Evolutionary conservation across 2,797 vertebrate species (phyloP), one percentile per base, ranked within the genome.

Genomic region (Clarias platycephalus): DNA sequence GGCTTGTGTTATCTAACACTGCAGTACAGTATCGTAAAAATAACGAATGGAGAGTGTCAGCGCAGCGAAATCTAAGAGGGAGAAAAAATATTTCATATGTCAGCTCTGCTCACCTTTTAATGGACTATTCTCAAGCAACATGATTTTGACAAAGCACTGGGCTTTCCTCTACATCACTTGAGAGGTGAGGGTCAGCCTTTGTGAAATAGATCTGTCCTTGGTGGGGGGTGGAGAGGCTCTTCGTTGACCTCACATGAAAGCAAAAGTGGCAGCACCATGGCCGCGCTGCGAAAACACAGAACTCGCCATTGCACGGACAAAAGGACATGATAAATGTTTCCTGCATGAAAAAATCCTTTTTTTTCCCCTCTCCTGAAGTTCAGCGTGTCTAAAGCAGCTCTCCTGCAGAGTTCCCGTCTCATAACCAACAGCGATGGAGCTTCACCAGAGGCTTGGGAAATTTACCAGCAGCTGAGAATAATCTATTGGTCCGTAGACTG

Each of bases 31-130:
- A 91, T 93, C 92, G 91, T 94, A 94, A 95, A 94, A 94, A 93
- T 94, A 95, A 95, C 93, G 94, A 95, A 95, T 93, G 92, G 93
- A 91, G 91, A 92, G 90, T 94, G 94, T 94, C 93, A 91, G 87
- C 83, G 89, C 67, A 88, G 92, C 92, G 90, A 94, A 91, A 93
- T 94, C 92, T 91, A 85, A 90, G 92, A 84, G 85, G 90, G 92
- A 89, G 90, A 89, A 90, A 84, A 91, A 92, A 94, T 93, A 94
- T 94, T 93, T 94, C 91, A 94, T 88, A 89, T 93, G 94, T 94
- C 94, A 93, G 89, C 90, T 93, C 89, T 67, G 88, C 90, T 94
- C 93, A 95, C 94, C 93, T 95, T 94, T 95, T 94, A 95, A 95
- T 93, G 93, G 91, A 93, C 91, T 93, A 93, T 93, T 94, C 92